Conservation (phyloP, 2,888 invertebrate genomes). For the Parochlus steinenii region DNA sequence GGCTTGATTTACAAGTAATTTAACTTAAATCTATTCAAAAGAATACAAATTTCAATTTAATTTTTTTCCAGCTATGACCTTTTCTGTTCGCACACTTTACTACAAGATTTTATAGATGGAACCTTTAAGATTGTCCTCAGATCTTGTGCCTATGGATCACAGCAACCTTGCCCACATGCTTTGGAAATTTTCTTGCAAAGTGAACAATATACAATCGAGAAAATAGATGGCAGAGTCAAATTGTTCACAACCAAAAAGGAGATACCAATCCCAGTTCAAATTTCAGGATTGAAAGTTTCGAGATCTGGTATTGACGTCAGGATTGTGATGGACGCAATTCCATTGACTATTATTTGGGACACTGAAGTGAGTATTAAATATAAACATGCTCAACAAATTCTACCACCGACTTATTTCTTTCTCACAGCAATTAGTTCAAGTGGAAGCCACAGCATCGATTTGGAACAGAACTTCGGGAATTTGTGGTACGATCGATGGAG, state of each 20-base stretch:
- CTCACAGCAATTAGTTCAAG: constrained; percentile 44
- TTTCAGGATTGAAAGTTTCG: constrained; percentile 56
- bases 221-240: constrained; percentile 36
- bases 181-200: constrained; percentile 44
- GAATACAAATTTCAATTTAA: constrained; percentile 3
- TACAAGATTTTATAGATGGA: constrained; percentile 50
- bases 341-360: constrained; percentile 63
- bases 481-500: constrained; percentile 63
- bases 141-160: constrained; percentile 38
- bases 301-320: constrained; percentile 53
- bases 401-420: too few species aligned
- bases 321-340: constrained; percentile 47
- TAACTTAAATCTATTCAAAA: constrained; percentile 7
- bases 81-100: constrained; percentile 55
- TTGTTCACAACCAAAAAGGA: constrained; percentile 36
- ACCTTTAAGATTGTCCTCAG: constrained; percentile 50
- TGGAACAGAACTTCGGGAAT: constrained; percentile 71
- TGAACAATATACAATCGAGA: constrained; percentile 43
- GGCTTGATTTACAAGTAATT: constrained; percentile 52
- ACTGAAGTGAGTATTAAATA: constrained; percentile 33
- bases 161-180: constrained; percentile 30
- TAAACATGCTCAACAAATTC: too few species aligned
- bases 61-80: constrained; percentile 47
- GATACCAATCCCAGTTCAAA: constrained; percentile 52
- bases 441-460: constrained; percentile 47